Conservation (phyloP, 2,113 vertebrate species). For the Apteryx mantelli region DNA sequence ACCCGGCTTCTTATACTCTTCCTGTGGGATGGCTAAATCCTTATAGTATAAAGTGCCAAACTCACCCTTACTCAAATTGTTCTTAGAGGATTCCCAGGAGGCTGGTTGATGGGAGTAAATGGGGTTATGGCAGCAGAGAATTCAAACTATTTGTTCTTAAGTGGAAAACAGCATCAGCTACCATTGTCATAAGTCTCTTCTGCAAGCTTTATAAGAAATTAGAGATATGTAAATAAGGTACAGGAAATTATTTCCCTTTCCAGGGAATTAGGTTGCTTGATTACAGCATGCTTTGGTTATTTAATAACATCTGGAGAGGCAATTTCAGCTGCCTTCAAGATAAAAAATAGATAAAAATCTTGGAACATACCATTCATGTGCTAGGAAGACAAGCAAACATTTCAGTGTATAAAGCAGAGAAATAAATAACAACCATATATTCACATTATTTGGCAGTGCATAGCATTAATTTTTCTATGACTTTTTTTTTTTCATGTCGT, state of each 20-base stretch:
- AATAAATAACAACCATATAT: background rate
- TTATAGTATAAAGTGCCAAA: background rate
- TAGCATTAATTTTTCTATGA: background rate
- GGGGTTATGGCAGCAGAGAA: background rate
- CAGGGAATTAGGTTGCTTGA: conserved; percentile 7
- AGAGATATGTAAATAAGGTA: conserved; percentile 47
- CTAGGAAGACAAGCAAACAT: background rate
- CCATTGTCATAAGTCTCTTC: background rate
- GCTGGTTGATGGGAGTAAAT: background rate
- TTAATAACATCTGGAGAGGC: conserved; percentile 53
- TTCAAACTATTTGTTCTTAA: conserved; percentile 25
- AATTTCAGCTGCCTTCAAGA: conserved; percentile 36
- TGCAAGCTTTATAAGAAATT: conserved; percentile 26
- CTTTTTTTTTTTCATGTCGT: background rate
- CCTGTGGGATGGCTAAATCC: background rate
- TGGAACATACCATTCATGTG: background rate
- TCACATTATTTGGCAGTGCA: background rate
- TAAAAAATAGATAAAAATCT: conserved; percentile 44
- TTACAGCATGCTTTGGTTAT: conserved; percentile 18
- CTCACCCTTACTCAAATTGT: background rate
- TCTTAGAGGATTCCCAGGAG: background rate
- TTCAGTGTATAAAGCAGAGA: background rate
- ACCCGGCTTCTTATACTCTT: background rate
- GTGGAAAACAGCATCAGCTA: conserved; percentile 1
- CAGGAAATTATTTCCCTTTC: conserved; percentile 52